Conservation (phyloP, 2,113 vertebrate species). For the Nannobrachium achirus region DNA sequence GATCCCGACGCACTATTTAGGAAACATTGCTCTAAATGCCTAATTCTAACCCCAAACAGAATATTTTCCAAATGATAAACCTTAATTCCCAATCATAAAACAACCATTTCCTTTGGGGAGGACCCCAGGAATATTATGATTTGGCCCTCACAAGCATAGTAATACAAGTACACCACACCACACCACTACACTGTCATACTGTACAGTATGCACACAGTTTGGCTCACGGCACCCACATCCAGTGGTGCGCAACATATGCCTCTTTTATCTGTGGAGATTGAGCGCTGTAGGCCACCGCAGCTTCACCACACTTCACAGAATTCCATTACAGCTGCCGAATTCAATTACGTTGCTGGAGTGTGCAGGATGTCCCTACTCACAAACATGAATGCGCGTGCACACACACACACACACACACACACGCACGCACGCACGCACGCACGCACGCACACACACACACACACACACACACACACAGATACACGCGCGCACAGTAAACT, state of each 20-base stretch:
- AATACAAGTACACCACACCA: too few species aligned
- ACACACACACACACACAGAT: slow-evolving; percentile 2
- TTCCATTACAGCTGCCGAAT: slow-evolving; percentile 73
- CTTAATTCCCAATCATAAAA: too few species aligned
- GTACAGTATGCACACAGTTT: background rate
- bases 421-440: slow-evolving; percentile 1
- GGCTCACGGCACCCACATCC: slow-evolving; percentile 16
- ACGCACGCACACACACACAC: slow-evolving; percentile 28
- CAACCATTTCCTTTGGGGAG: too few species aligned
- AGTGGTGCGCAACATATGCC: slow-evolving; percentile 29
- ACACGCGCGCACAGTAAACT: background rate
- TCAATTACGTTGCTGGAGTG: slow-evolving; percentile 64
- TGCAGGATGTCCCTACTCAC: slow-evolving; percentile 10
- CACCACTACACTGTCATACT: background rate
- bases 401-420: slow-evolving; percentile 5
- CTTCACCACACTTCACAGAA: slow-evolving; percentile 69
- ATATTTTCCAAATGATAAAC: too few species aligned
- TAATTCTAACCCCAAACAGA: too few species aligned
- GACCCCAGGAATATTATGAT: too few species aligned
- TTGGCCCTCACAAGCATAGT: too few species aligned
- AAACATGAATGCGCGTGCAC: too few species aligned
- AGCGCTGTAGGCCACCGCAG: slow-evolving; percentile 64
- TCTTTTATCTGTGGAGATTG: slow-evolving; percentile 62
- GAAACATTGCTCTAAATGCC: too few species aligned
- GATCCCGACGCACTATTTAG: too few species aligned